These are phyloP conservation scores for Orthonyx spaldingii DNA, from an alignment of 2,113 vertebrate genomes.

Conservation along the genomic window DNA sequence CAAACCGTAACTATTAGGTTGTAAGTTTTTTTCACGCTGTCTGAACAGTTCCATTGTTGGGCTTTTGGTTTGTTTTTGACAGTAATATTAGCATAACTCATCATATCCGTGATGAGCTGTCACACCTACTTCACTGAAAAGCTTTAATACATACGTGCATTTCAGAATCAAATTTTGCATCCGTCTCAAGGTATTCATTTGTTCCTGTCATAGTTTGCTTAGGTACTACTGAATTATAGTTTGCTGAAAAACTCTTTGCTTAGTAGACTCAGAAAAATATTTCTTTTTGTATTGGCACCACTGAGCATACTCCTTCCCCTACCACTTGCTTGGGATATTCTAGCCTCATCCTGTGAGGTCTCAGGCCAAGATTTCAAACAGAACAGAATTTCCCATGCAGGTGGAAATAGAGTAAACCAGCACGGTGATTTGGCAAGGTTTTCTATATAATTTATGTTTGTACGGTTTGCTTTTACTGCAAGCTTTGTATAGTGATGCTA, in stretches of 20 bases:
- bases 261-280: background rate
- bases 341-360: background rate
- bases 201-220: background rate
- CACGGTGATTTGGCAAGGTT: background rate
- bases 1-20: background rate
- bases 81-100: background rate
- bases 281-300: background rate
- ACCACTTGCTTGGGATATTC: background rate
- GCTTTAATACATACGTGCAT: background rate
- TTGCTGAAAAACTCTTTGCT: background rate
- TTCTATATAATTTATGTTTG: background rate
- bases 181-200: background rate
- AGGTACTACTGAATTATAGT: background rate
- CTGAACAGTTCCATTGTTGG: background rate
- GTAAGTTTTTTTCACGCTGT: accelerated
- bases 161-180: constrained; percentile 15
- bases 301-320: background rate
- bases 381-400: background rate
- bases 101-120: background rate
- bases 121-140: constrained; percentile 3
- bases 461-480: background rate
- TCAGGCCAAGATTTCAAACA: background rate
- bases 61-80: background rate
- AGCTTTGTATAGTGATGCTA: background rate
- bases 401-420: background rate